A percentile compares a stretch with the other conserved stretches of the same genome.
phyloP scores from a whole-genome alignment of 1,140 invertebrate species.

The Archivesica marissinica region DNA sequence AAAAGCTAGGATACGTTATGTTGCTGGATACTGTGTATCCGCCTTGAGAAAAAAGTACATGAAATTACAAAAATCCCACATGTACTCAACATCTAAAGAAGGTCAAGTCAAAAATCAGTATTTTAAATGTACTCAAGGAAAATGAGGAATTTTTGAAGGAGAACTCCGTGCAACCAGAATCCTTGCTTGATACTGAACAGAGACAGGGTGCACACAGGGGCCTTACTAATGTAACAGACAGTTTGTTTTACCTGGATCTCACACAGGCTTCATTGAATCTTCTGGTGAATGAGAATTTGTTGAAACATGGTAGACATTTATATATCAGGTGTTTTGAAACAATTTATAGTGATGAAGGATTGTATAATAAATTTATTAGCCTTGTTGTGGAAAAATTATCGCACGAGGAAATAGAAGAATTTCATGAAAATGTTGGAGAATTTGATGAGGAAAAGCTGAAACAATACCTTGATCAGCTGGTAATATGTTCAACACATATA shows the following conservation, averaged over 20 bases:
- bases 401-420: too few relatives aligned
- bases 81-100: not conserved
- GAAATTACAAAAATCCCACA: not conserved
- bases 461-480: not conserved
- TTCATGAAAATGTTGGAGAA: too few relatives aligned
- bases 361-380: not conserved
- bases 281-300: not conserved
- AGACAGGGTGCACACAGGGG: not conserved
- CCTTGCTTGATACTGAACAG: not conserved
- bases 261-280: not conserved
- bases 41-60: conserved; percentile 1
- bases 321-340: too few relatives aligned
- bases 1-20: conserved; percentile 15
- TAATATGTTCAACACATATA: not conserved
- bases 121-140: not conserved
- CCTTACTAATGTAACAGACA: conserved; percentile 7
- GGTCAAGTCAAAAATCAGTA: not conserved
- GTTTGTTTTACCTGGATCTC: not conserved
- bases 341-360: too few relatives aligned
- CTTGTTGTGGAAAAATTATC: too few relatives aligned
- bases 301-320: not conserved
- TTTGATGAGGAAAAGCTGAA: too few relatives aligned
- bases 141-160: not conserved
- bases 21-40: conserved; percentile 22
- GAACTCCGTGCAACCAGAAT: not conserved